Evolutionary conservation across 1,140 invertebrate genomes (phyloP).

Genomic region (Drosophila albomicans): DNA sequence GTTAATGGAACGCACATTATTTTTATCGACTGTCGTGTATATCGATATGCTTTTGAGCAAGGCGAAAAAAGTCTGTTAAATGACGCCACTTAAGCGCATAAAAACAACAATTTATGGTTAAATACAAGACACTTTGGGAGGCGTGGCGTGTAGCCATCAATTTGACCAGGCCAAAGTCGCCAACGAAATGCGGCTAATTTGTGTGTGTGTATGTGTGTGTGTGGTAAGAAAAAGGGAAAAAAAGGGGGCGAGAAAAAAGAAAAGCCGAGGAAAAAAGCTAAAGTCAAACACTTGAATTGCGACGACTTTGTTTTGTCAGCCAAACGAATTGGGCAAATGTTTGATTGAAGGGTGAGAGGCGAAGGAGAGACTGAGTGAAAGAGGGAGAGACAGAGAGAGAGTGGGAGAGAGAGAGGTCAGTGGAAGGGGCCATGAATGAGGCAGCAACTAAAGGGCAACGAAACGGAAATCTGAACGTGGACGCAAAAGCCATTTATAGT

Average conservation of each 20-base stretch:
- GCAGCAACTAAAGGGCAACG: constrained; percentile 6
- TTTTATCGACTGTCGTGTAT: neutral
- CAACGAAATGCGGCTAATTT: constrained; percentile 31
- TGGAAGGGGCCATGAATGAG: neutral
- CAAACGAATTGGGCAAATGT: constrained; percentile 44
- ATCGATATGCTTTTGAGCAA: neutral
- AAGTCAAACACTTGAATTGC: constrained; percentile 31
- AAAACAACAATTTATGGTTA: constrained; percentile 48
- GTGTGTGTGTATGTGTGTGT: neutral
- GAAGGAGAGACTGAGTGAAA: neutral
- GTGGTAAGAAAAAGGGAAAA: neutral
- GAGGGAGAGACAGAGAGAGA: neutral
- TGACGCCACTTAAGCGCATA: constrained; percentile 33
- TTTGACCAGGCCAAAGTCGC: constrained; percentile 18
- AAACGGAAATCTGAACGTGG: constrained; percentile 27
- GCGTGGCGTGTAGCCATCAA: constrained; percentile 22
- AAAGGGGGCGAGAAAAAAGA: neutral
- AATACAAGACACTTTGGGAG: constrained; percentile 15
- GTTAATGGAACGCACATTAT: no score
- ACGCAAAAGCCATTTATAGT: constrained; percentile 7
- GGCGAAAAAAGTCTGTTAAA: constrained; percentile 27
- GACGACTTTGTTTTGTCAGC: constrained; percentile 52
- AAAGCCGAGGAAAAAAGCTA: constrained; percentile 1
- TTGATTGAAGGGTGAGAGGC: constrained; percentile 43
- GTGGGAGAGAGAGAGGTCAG: neutral